phyloP scores from a whole-genome alignment of 2,888 invertebrate species.

The Athripsodes cinereus region DNA sequence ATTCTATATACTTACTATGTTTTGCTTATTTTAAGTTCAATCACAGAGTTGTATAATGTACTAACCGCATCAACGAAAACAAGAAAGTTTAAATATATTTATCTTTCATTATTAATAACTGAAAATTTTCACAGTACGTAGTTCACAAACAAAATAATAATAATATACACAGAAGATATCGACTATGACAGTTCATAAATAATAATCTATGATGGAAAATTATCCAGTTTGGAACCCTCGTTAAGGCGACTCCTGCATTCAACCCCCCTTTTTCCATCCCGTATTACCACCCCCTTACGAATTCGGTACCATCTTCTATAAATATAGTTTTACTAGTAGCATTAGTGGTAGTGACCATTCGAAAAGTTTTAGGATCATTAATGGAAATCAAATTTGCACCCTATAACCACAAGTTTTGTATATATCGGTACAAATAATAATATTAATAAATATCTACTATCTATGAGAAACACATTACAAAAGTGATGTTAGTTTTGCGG shows the following conservation, averaged over 20 bases:
- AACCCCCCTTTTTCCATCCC: neutral
- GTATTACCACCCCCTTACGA: neutral
- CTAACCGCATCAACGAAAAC: too few species aligned
- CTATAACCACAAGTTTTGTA: neutral
- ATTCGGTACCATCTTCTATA: too few species aligned
- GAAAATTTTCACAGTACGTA: too few species aligned
- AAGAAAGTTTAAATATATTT: too few species aligned
- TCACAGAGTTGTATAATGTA: too few species aligned
- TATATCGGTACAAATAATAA: too few species aligned
- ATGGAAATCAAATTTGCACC: conserved; percentile 24
- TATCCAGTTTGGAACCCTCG: neutral
- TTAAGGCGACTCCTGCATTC: neutral
- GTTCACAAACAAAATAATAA: too few species aligned
- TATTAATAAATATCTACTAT: neutral
- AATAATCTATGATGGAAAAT: neutral
- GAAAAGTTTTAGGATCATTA: conserved; percentile 22
- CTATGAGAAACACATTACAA: neutral
- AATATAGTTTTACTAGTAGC: too few species aligned
- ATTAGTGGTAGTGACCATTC: neutral
- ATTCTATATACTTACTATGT: too few species aligned
- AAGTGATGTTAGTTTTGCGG: neutral
- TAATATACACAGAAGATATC: too few species aligned
- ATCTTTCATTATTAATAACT: too few species aligned
- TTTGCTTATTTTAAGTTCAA: too few species aligned
- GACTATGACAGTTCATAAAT: neutral